Conservation (phyloP, 2,888 invertebrate genomes). For the Ellobium chinense region DNA sequence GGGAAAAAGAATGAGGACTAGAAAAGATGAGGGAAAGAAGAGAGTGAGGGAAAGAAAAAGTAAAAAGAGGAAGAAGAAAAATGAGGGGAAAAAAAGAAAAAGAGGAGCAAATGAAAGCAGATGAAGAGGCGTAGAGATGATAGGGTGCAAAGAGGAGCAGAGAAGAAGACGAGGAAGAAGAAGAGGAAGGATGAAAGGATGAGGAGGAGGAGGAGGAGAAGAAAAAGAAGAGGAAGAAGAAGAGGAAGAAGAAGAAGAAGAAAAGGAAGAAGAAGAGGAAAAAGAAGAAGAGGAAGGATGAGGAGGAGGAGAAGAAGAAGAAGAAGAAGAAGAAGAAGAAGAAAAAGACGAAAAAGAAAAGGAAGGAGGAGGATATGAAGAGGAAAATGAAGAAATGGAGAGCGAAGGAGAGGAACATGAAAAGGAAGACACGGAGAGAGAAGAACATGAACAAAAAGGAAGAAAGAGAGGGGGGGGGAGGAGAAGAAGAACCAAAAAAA, state of each 20-base stretch:
- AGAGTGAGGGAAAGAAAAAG: constrained; percentile 5
- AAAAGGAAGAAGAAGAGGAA: background rate
- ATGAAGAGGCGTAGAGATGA: constrained; percentile 4
- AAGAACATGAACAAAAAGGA: background rate
- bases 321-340: background rate
- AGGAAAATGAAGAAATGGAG: background rate
- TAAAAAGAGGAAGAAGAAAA: constrained; percentile 8
- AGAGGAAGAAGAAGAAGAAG: background rate
- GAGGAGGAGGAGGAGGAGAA: no score
- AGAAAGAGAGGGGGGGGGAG: background rate
- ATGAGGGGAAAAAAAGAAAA: background rate
- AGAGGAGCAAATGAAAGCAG: background rate
- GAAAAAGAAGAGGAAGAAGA: background rate
- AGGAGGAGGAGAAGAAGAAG: background rate
- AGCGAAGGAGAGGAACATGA: background rate
- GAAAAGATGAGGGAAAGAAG: background rate
- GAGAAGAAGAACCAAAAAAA: background rate
- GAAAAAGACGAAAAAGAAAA: background rate
- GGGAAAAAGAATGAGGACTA: no score
- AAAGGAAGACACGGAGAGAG: background rate
- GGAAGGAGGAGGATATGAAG: background rate
- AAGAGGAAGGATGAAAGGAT: no score
- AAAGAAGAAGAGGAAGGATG: background rate
- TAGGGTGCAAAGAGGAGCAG: background rate
- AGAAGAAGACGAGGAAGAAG: constrained; percentile 25